Evolutionary conservation across 2,113 vertebrate genomes (phyloP), one percentile per base, ranked within the genome.

Genomic region (Lamprologus callipterus): DNA sequence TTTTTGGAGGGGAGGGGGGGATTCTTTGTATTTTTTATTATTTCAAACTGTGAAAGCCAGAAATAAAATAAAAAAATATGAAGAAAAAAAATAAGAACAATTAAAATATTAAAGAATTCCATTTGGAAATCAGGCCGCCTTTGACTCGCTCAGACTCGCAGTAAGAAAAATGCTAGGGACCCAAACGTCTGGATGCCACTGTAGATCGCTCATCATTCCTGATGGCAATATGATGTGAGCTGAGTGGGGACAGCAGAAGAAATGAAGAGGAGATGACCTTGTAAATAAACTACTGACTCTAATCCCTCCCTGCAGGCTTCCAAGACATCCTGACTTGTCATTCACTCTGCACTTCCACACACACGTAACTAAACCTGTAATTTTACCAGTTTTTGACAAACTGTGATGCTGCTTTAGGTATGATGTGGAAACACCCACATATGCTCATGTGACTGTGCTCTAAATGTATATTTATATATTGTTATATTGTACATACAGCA

Each of bases 281-380:
- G 92, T 91, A 93, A 94, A 94, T 94, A 91, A 93, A 93, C 87
- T 86, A 86, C 89, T 89, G 90, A 85, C 90, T 86, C 82, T 94
- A 94, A 94, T 94, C 91, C 93, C 40, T 92, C 82, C 89, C 88
- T 53, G 83, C 87, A 80, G 88, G 78, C 83, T 80, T 88, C 49
- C 70, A 8, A 47, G 80, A 42, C 83, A 58, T 47, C 84, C 88
- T 68, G 47, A 83, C 70, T 81, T 85, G 91, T 90, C 93, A 93
- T 86, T 94, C 89, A 92, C 45, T 47, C 58, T 33, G 81, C 80
- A 88, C 75, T 73, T 87, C 75, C 53, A 23, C 81, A 84, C 87
- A 83, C 80, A 80, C 1, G 6, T 45, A 23, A 28, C 82, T 60
- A 51, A 90, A 80, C 19, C 60, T 89, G 84, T 75, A 81, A 86